phyloP scores from a whole-genome alignment of 2,888 invertebrate genomes.

The Mamestra brassicae region DNA sequence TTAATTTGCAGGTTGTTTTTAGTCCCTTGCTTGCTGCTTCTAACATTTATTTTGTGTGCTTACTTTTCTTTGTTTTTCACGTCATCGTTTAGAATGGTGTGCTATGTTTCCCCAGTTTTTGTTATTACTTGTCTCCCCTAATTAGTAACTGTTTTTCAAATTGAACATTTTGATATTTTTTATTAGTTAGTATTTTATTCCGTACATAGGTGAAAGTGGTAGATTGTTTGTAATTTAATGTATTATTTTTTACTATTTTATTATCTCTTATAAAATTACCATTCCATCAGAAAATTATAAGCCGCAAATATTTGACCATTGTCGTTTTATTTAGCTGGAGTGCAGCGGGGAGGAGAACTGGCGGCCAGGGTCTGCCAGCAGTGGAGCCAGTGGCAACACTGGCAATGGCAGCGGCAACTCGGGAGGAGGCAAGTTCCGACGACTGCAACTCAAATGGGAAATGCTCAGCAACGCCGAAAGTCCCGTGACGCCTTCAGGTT shows the following conservation, averaged over 20 bases:
- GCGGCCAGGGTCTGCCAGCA: slow-evolving; percentile 86
- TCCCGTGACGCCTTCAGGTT: slow-evolving; percentile 85
- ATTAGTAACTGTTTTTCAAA: background rate
- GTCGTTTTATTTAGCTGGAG: slow-evolving; percentile 78
- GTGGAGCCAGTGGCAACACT: slow-evolving; percentile 84
- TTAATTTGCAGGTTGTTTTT: slow-evolving; percentile 70
- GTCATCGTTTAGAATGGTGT: slow-evolving; percentile 41
- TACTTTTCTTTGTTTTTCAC: slow-evolving; percentile 57
- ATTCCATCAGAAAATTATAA: background rate
- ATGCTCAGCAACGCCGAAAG: slow-evolving; percentile 92
- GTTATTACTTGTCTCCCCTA: slow-evolving; percentile 16
- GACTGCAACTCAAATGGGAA: slow-evolving; percentile 95
- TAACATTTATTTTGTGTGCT: slow-evolving; percentile 68
- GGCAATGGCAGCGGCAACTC: slow-evolving; percentile 90
- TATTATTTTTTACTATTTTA: background rate
- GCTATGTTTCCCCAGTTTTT: slow-evolving; percentile 33
- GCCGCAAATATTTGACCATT: slow-evolving; percentile 2
- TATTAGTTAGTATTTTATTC: slow-evolving; percentile 2
- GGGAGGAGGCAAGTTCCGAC: slow-evolving; percentile 93
- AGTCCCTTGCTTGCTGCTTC: slow-evolving; percentile 73
- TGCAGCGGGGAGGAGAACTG: slow-evolving; percentile 87
- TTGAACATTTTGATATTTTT: background rate
- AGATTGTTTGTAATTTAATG: background rate
- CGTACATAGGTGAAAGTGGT: background rate
- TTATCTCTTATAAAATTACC: background rate